A percentile compares a stretch with the other conserved stretches of the same genome.
These are phyloP conservation scores for Carassius carassius DNA, from an alignment of 2,113 vertebrate genomes.

Conservation along the genomic window DNA sequence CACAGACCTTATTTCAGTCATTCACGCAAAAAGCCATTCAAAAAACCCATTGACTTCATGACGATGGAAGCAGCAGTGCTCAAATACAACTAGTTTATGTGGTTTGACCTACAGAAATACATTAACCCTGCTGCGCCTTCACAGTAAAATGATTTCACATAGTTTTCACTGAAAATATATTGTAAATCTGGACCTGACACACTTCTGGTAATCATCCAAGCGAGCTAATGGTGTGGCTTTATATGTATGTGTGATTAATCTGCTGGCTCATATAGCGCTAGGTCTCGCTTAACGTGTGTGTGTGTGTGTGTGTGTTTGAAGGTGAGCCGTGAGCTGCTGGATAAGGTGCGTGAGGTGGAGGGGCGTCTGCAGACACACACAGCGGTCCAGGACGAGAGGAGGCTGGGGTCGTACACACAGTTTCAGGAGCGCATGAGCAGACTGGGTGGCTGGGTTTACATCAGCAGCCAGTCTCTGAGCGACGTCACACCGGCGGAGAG, in stretches of 20 bases:
- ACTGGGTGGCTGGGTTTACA: constrained; percentile 72
- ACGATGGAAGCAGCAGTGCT: too few species aligned
- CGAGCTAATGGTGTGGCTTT: not conserved
- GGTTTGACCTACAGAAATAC: too few species aligned
- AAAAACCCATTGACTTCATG: too few species aligned
- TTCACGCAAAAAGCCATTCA: too few species aligned
- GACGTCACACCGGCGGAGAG: constrained; percentile 65
- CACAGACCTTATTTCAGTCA: too few species aligned
- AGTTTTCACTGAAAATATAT: too few species aligned
- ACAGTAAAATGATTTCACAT: too few species aligned
- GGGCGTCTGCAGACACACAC: constrained; percentile 62
- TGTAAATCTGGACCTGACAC: not conserved
- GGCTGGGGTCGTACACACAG: constrained; percentile 71
- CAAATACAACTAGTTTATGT: too few species aligned
- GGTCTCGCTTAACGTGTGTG: not conserved
- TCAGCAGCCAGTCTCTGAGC: constrained; percentile 69
- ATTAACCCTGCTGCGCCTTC: too few species aligned
- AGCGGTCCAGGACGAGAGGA: constrained; percentile 69
- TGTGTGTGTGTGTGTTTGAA: constrained; percentile 49
- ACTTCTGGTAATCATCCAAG: too few species aligned
- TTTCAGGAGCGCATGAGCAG: constrained; percentile 75
- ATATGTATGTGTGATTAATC: not conserved
- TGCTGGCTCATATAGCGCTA: not conserved
- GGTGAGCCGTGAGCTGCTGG: constrained; percentile 81
- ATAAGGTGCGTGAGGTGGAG: constrained; percentile 80